Evolutionary conservation across 2,113 vertebrate genomes (phyloP).

Genomic region (Peromyscus polionotus): DNA sequence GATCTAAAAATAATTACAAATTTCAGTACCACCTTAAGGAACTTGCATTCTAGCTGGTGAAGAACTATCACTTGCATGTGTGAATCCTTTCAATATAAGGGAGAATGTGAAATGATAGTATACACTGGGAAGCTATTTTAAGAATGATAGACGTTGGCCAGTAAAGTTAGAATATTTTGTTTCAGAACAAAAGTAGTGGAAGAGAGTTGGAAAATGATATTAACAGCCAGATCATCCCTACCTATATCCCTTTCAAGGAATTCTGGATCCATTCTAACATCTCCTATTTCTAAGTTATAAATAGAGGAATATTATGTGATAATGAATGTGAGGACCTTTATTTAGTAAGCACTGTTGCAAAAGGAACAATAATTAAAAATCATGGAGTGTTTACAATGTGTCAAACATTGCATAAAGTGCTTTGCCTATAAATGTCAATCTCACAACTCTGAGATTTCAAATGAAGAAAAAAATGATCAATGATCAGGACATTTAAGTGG

Average conservation of each 20-base stretch:
- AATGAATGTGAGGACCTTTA: not conserved
- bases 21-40: conserved; percentile 24
- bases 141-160: conserved; percentile 30
- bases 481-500: conserved; percentile 41
- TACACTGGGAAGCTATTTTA: not conserved
- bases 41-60: conserved; percentile 12
- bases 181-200: not conserved
- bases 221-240: not conserved
- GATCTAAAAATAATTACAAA: conserved; percentile 37
- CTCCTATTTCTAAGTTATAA: conserved; percentile 30
- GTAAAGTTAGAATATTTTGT: conserved; percentile 48
- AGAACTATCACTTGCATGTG: not conserved
- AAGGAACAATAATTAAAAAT: conserved; percentile 53
- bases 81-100: conserved; percentile 26
- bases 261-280: conserved; percentile 15
- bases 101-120: conserved; percentile 46
- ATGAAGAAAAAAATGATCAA: conserved; percentile 24
- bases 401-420: not conserved
- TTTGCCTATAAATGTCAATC: conserved; percentile 53
- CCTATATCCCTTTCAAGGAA: not conserved
- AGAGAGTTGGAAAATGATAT: not conserved
- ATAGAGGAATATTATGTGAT: conserved; percentile 23
- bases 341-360: conserved; percentile 39
- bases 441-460: conserved; percentile 24
- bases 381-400: not conserved